These are phyloP conservation scores for Xyrauchen texanus DNA, from an alignment of 2,113 vertebrate species.

Conservation along the genomic window DNA sequence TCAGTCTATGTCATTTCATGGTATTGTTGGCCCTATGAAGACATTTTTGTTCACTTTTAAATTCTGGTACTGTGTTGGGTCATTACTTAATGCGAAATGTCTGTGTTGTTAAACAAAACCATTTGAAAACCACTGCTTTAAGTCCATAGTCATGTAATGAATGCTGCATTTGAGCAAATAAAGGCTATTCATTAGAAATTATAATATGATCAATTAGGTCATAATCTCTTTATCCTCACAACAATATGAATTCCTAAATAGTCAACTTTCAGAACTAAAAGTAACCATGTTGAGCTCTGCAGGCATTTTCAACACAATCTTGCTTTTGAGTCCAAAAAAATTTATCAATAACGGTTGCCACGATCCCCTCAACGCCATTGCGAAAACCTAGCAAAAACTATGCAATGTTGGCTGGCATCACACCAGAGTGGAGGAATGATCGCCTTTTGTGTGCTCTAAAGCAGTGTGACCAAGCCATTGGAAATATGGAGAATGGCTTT, in stretches of 20 bases:
- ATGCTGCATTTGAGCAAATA: background rate
- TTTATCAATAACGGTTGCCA: slow-evolving; percentile 26
- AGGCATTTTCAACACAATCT: background rate
- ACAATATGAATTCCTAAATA: background rate
- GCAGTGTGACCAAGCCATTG: slow-evolving; percentile 42
- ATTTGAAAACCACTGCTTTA: too few relatives aligned
- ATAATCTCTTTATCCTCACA: background rate
- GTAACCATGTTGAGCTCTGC: slow-evolving; percentile 7
- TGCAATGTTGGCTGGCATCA: slow-evolving; percentile 28
- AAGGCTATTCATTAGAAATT: background rate
- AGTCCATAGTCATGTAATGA: background rate
- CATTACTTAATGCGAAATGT: too few relatives aligned
- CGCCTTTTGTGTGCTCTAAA: slow-evolving; percentile 43
- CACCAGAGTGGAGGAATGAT: slow-evolving; percentile 32
- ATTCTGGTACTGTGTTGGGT: too few relatives aligned
- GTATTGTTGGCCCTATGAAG: too few relatives aligned
- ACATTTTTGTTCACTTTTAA: too few relatives aligned
- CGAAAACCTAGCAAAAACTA: slow-evolving; percentile 39
- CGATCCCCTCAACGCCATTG: slow-evolving; percentile 19
- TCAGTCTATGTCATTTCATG: too few relatives aligned
- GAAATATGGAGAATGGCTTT: slow-evolving; percentile 27
- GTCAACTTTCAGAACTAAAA: slow-evolving; percentile 23
- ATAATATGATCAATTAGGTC: background rate
- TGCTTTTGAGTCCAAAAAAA: slow-evolving; percentile 31
- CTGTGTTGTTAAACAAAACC: too few relatives aligned